phyloP scores from a whole-genome alignment of 2,888 invertebrate genomes.

The Thera britannica region DNA sequence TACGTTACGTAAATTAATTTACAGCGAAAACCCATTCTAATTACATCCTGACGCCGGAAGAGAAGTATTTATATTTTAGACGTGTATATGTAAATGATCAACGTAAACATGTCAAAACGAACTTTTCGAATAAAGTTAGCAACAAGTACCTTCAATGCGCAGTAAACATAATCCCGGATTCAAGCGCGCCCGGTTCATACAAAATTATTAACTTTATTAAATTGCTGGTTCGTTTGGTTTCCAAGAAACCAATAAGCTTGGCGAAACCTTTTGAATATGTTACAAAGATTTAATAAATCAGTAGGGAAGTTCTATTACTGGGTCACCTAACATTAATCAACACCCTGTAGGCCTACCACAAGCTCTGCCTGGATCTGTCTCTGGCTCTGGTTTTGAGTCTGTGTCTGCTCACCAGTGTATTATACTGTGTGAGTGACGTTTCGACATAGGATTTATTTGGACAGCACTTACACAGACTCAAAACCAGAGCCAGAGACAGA shows the following conservation, averaged over 20 bases:
- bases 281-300: not conserved
- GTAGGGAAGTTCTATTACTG: not conserved
- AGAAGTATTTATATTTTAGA: constrained; percentile 4
- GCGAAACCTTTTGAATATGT: constrained; percentile 2
- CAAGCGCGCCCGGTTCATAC: constrained; percentile 7
- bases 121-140: constrained; percentile 17
- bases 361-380: no score
- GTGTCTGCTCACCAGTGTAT: no score
- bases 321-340: no score
- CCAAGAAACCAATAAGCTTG: constrained; percentile 1
- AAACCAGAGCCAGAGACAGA: no score
- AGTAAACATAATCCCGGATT: constrained; percentile 11
- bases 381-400: no score
- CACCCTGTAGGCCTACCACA: no score
- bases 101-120: constrained; percentile 11
- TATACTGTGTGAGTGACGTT: no score
- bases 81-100: constrained; percentile 11
- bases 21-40: not conserved
- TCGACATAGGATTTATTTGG: no score
- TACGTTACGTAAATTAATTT: not conserved
- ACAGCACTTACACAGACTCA: no score
- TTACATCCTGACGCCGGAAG: not conserved
- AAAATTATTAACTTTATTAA: constrained; percentile 22
- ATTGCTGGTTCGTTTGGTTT: constrained; percentile 13
- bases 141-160: constrained; percentile 13